These are phyloP conservation scores for Subanguina moxae DNA, from an alignment of 1,140 invertebrate species.

Conservation along the genomic window DNA sequence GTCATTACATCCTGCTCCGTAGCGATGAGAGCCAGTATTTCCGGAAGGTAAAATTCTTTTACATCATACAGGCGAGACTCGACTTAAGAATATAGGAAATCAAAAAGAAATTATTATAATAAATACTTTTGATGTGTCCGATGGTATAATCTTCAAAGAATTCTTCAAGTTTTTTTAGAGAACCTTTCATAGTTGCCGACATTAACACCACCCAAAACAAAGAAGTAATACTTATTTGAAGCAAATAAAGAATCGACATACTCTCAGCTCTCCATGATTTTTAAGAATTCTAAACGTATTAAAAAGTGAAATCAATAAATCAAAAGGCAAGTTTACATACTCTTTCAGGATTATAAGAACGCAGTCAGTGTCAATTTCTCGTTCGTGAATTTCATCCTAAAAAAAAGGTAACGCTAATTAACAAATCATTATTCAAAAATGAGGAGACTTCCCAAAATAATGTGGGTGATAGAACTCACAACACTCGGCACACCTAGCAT, in stretches of 20 bases:
- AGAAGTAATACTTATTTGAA: conserved; percentile 63
- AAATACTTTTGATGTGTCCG: conserved; percentile 65
- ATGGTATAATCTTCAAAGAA: conserved; percentile 81
- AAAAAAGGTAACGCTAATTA: no score
- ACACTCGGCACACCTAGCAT: conserved; percentile 75
- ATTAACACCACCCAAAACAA: conserved; percentile 72
- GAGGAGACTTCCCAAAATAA: conserved; percentile 68
- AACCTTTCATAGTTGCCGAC: conserved; percentile 81
- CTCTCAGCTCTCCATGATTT: conserved; percentile 48
- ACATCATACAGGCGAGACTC: conserved; percentile 75
- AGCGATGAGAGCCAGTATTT: no score
- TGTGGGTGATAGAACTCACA: conserved; percentile 73
- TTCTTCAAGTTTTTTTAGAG: conserved; percentile 72
- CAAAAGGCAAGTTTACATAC: neutral
- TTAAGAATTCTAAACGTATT: conserved; percentile 71
- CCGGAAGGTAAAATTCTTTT: conserved; percentile 63
- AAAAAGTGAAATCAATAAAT: conserved; percentile 75
- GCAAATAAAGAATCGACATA: conserved; percentile 15
- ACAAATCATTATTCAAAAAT: no score
- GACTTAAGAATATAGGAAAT: conserved; percentile 67
- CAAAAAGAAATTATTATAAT: conserved; percentile 61
- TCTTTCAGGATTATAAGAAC: conserved; percentile 58
- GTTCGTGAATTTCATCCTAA: conserved; percentile 84
- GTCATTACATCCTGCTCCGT: conserved; percentile 54
- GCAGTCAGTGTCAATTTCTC: conserved; percentile 79